Conservation (phyloP, 2,113 vertebrate species). For the Tragelaphus strepsiceros region DNA sequence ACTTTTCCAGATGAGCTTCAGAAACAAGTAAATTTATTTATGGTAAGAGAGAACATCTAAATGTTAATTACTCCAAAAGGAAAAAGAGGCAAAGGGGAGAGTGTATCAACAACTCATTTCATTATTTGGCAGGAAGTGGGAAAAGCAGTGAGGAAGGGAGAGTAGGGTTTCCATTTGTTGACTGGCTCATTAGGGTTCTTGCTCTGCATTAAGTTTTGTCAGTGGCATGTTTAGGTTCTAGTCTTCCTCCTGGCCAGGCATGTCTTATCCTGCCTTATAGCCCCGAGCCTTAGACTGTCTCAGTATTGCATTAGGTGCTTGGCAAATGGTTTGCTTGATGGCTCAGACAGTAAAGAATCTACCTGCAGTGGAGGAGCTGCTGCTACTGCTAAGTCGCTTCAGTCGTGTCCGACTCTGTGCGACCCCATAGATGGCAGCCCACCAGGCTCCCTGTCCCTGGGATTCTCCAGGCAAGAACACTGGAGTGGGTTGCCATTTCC, state of each 20-base stretch:
- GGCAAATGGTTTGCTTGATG: accelerated
- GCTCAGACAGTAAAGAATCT: background rate
- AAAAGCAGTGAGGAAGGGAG: background rate
- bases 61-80: background rate
- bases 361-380: background rate
- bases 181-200: background rate
- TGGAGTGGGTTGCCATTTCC: too few relatives aligned
- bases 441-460: too few relatives aligned
- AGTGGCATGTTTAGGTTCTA: background rate
- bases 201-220: background rate
- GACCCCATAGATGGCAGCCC: too few relatives aligned
- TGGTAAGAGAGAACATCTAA: background rate
- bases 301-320: background rate
- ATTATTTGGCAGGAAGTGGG: background rate
- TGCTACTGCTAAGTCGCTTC: too few relatives aligned
- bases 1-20: background rate
- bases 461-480: too few relatives aligned
- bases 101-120: background rate
- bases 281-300: background rate
- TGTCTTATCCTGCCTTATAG: background rate
- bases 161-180: background rate
- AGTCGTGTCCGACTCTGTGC: too few relatives aligned
- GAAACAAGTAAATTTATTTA: background rate
- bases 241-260: background rate
- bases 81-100: background rate